Evolutionary conservation across 1,140 invertebrate genomes (phyloP), one percentile per base, ranked within the genome.

Genomic region (Diabrotica virgifera): DNA sequence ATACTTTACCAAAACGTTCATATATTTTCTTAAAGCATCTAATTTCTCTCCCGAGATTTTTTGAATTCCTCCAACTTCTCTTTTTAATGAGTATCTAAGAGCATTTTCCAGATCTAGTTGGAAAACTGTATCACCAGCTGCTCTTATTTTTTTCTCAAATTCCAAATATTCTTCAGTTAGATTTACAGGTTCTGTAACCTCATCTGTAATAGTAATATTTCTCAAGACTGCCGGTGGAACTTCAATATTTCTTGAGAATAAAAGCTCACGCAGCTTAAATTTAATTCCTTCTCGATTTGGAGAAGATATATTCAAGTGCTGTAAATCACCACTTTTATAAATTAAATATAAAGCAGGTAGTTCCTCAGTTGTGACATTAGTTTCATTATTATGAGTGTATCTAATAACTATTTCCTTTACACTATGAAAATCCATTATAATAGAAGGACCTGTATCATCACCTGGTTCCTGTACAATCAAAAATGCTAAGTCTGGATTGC

Each of bases 31-130:
- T 5, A 97, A 79, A 0, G 92, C 90, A 59, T 80, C 71, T 50
- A 96, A 75, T 54, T 85, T 82, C 64, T 91, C 86, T 2, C 87
- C 90, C 35, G 81, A 80, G 58, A 97, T 89, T 37, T 73, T 72
- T 77, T 87, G 87, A 52, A 84, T 81, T 60, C 88, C 81, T 8
- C 87, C 81, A 8, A 98, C 85, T 83, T 98, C 96, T 70, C 93
- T 89, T 66, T 84, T 84, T 6, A 97, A 82, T 10, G 89, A 88
- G 75, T 90, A 93, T 70, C 86, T 84, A 9, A 97, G 72, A 0
- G 92, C 89, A 74, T 88, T 91, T 79, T 96, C 93, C 54, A 98
- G 78, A 79, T 98, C 95, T 59, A 87, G 83, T 80, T 95, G 91
- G 76, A 90, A 94, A 0, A 95, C 81, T 8, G 80, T 72, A 74